These are phyloP conservation scores for Mystacides longicornis DNA, from an alignment of 2,888 invertebrate genomes.

Conservation along the genomic window DNA sequence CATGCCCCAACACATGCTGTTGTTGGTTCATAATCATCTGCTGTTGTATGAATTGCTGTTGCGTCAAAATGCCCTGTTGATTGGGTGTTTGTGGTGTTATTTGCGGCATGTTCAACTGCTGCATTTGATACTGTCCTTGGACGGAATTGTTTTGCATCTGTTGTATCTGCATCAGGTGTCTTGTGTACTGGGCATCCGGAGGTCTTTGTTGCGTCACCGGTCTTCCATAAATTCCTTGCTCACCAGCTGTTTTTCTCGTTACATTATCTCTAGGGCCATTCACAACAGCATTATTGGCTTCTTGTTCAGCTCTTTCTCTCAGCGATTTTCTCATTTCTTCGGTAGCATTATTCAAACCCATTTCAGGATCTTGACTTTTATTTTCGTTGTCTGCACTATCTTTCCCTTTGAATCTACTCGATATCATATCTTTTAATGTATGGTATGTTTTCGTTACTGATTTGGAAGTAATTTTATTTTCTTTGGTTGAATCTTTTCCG, in stretches of 20 bases:
- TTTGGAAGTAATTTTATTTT: constrained; percentile 51
- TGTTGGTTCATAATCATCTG: constrained; percentile 41
- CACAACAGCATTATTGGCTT: constrained; percentile 30
- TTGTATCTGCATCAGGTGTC: constrained; percentile 29
- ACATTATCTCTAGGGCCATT: constrained; percentile 36
- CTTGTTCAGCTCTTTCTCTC: constrained; percentile 32
- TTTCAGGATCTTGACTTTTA: constrained; percentile 43
- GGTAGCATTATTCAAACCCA: constrained; percentile 53
- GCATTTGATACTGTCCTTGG: constrained; percentile 31
- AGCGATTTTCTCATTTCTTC: constrained; percentile 50
- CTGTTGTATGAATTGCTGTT: constrained; percentile 46
- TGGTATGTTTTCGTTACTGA: constrained; percentile 74
- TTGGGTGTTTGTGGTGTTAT: constrained; percentile 27
- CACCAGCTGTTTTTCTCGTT: constrained; percentile 43
- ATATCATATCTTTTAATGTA: constrained; percentile 76
- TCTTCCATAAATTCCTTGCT: constrained; percentile 56
- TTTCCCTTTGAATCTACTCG: constrained; percentile 66
- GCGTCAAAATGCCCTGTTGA: constrained; percentile 35
- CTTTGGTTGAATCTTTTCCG: constrained; percentile 50
- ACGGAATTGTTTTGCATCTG: constrained; percentile 44
- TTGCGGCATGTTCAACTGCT: constrained; percentile 31
- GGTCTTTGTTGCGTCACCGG: constrained; percentile 45
- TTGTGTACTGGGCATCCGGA: constrained; percentile 33
- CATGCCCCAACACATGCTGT: constrained; percentile 31
- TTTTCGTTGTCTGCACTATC: constrained; percentile 48